phyloP scores from a whole-genome alignment of 1,140 invertebrate species.

The Procambarus virginalis region DNA sequence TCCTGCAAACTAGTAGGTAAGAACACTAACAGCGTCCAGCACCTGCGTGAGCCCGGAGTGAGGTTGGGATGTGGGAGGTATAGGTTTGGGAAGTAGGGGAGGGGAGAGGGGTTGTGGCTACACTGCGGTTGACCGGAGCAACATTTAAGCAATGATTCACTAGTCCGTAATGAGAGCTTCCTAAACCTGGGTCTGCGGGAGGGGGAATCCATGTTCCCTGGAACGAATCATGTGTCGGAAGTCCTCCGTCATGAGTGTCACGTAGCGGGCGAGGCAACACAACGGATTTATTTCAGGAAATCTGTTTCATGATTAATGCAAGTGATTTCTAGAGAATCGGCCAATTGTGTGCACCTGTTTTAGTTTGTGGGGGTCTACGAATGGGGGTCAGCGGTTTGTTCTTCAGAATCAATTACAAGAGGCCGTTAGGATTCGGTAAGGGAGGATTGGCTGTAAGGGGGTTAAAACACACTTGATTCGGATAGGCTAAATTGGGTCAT shows the following conservation, averaged over 20 bases:
- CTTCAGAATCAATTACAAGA: too few relatives aligned
- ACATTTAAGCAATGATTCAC: slow-evolving; percentile 19
- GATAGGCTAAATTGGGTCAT: too few relatives aligned
- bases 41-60: neutral
- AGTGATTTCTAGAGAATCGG: too few relatives aligned
- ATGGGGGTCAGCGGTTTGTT: too few relatives aligned
- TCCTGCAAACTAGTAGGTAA: neutral
- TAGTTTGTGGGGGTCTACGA: too few relatives aligned
- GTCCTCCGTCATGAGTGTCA: neutral
- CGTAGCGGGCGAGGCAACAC: neutral
- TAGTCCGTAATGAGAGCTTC: slow-evolving; percentile 16
- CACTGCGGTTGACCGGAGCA: neutral
- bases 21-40: neutral
- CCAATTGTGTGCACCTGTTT: too few relatives aligned
- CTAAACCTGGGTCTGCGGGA: neutral
- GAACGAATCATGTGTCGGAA: neutral
- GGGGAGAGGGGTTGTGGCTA: neutral
- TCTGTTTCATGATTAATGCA: neutral
- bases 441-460: too few relatives aligned
- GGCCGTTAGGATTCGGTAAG: too few relatives aligned
- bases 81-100: too few relatives aligned
- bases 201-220: slow-evolving; percentile 4
- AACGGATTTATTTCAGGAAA: neutral
- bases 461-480: too few relatives aligned
- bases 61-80: too few relatives aligned